Percentiles rank a stretch among this genome's conserved stretches.
These are phyloP conservation scores for Monopterus albus DNA, from an alignment of 2,113 vertebrate species.

Conservation along the genomic window DNA sequence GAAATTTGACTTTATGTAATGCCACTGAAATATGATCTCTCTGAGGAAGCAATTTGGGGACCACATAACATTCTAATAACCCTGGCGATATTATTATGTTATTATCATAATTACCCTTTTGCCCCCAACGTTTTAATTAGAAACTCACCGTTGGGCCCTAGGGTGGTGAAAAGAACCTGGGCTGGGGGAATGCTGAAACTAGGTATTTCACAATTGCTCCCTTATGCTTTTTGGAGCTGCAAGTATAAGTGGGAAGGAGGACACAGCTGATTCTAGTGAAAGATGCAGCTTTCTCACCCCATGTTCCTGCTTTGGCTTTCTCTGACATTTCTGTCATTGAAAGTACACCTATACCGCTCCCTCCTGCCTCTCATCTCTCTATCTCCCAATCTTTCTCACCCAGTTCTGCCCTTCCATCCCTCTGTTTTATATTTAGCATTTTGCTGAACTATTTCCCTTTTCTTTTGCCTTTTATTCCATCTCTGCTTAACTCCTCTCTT, in stretches of 20 bases:
- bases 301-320: conserved; percentile 35
- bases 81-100: conserved; percentile 82
- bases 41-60: conserved; percentile 82
- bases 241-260: conserved; percentile 50
- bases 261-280: conserved; percentile 48
- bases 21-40: conserved; percentile 79
- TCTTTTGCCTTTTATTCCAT: conserved; percentile 30
- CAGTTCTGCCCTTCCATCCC: conserved; percentile 38
- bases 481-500: conserved; percentile 51
- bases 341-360: conserved; percentile 38
- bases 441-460: conserved; percentile 60
- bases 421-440: conserved; percentile 70
- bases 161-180: conserved; percentile 68
- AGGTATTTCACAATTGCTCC: conserved; percentile 82
- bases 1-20: conserved; percentile 80
- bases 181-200: conserved; percentile 68
- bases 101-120: conserved; percentile 87
- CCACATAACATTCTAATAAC: conserved; percentile 81
- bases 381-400: conserved; percentile 40
- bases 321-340: conserved; percentile 59
- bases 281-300: conserved; percentile 52
- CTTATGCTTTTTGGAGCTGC: conserved; percentile 73
- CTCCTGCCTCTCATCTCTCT: conserved; percentile 25
- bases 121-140: conserved; percentile 85
- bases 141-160: conserved; percentile 76